These are phyloP conservation scores for Hylaeus anthracinus DNA, from an alignment of 1,140 invertebrate species.

Conservation along the genomic window DNA sequence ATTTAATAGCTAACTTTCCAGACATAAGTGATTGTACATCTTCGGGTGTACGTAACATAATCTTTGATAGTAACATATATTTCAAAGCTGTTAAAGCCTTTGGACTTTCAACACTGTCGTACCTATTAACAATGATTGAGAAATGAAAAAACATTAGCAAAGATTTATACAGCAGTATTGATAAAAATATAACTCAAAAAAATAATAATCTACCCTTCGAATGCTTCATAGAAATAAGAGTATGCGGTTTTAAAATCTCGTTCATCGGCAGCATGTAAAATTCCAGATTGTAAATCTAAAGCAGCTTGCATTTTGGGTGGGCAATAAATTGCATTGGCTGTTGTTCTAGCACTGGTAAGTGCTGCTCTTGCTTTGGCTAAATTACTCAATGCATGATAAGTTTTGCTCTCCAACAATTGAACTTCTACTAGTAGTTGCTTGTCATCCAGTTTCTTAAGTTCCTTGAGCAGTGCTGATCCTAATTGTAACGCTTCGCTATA, in stretches of 20 bases:
- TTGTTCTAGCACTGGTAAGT: conserved; percentile 98
- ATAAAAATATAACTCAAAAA: too few relatives aligned
- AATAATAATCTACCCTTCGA: conserved; percentile 88
- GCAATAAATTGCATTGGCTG: conserved; percentile 99
- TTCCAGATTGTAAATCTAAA: conserved; percentile 98
- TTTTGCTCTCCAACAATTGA: conserved; percentile 98
- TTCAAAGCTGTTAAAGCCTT: conserved; percentile 97
- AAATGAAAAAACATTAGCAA: background rate
- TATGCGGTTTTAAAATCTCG: conserved; percentile 99
- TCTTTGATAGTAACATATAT: conserved; percentile 99
- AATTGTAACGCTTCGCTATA: conserved; percentile 92
- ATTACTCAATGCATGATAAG: conserved; percentile 98
- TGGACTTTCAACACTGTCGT: conserved; percentile 95
- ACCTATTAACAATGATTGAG: conserved; percentile 77
- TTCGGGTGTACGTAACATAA: conserved; percentile 97
- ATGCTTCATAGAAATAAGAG: conserved; percentile 99
- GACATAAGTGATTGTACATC: conserved; percentile 98
- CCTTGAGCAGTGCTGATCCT: conserved; percentile 92
- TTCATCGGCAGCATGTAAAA: conserved; percentile 99
- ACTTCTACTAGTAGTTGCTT: conserved; percentile 99
- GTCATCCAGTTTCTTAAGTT: conserved; percentile 99
- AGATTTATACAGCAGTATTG: too few relatives aligned
- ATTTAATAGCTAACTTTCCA: conserved; percentile 98
- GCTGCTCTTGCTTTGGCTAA: conserved; percentile 98
- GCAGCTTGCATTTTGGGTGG: conserved; percentile 98